Percentiles rank a stretch among this genome's conserved stretches.
phyloP scores from a whole-genome alignment of 2,888 invertebrate species.

The Eutolmus rufibarbis region DNA sequence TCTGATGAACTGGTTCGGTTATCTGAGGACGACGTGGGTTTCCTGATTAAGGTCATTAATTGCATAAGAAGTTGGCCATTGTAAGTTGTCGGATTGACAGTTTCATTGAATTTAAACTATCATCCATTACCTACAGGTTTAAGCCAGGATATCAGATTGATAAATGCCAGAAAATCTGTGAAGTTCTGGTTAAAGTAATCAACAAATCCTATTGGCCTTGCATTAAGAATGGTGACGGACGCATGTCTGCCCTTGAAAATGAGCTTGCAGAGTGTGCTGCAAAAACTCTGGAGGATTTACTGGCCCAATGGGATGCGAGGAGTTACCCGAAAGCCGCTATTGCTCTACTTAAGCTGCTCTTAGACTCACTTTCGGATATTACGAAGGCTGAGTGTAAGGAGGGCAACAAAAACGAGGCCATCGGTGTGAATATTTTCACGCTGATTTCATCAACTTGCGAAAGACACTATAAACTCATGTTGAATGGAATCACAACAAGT shows the following conservation, averaged over 20 bases:
- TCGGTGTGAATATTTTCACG: conserved; percentile 72
- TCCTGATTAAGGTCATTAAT: conserved; percentile 66
- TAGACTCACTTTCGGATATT: conserved; percentile 67
- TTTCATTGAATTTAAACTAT: neutral
- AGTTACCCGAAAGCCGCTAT: conserved; percentile 68
- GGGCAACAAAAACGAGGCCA: conserved; percentile 66
- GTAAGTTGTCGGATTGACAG: conserved; percentile 55
- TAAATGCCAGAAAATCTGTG: conserved; percentile 57
- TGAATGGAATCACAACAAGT: conserved; percentile 57
- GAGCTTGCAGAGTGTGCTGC: conserved; percentile 69
- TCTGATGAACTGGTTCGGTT: conserved; percentile 65
- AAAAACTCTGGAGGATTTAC: conserved; percentile 67
- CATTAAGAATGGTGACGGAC: conserved; percentile 61
- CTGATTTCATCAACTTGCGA: conserved; percentile 76
- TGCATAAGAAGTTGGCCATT: conserved; percentile 72
- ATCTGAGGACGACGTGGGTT: conserved; percentile 63
- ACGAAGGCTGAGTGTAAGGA: conserved; percentile 64
- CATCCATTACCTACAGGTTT: conserved; percentile 52
- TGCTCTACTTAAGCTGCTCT: conserved; percentile 67
- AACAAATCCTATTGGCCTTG: conserved; percentile 63
- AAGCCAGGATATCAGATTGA: conserved; percentile 60
- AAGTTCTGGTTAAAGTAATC: conserved; percentile 61
- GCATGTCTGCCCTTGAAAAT: conserved; percentile 66
- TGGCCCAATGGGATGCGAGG: conserved; percentile 69
- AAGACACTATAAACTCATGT: conserved; percentile 69